Evolutionary conservation across 1,140 invertebrate genomes (phyloP).

Genomic region (Cydia fagiglandana): DNA sequence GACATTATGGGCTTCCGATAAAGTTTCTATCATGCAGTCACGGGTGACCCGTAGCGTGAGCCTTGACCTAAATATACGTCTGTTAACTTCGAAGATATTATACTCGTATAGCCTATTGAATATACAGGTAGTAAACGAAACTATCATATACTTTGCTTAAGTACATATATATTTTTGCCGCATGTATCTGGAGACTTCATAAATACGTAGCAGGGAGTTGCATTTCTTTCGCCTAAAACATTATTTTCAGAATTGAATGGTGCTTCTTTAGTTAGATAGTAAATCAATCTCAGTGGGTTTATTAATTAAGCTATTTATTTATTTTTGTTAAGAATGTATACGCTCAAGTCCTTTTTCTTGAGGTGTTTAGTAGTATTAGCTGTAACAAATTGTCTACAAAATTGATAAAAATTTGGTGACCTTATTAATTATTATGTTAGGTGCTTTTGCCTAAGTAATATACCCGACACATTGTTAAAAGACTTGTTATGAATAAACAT

Average conservation of each 20-base stretch:
- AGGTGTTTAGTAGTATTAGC: background rate
- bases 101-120: background rate
- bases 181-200: too few species aligned
- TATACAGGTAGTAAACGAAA: background rate
- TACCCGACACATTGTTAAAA: slow-evolving; percentile 15
- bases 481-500: slow-evolving; percentile 18
- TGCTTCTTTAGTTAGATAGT: slow-evolving; percentile 25
- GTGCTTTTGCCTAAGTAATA: slow-evolving; percentile 25
- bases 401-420: background rate
- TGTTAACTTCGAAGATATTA: background rate
- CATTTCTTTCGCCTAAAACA: too few species aligned
- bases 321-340: slow-evolving; percentile 12
- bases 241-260: slow-evolving; percentile 6
- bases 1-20: slow-evolving; percentile 17
- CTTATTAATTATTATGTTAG: slow-evolving; percentile 13
- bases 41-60: background rate
- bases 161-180: too few species aligned
- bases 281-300: slow-evolving; percentile 17
- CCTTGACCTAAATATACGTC: background rate
- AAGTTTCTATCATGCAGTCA: background rate
- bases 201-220: too few species aligned
- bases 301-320: slow-evolving; percentile 30
- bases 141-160: background rate
- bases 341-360: slow-evolving; percentile 7
- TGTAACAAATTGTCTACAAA: slow-evolving; percentile 2